These are phyloP conservation scores for Brachionus angularis DNA, from an alignment of 1,140 invertebrate genomes.

Conservation along the genomic window DNA sequence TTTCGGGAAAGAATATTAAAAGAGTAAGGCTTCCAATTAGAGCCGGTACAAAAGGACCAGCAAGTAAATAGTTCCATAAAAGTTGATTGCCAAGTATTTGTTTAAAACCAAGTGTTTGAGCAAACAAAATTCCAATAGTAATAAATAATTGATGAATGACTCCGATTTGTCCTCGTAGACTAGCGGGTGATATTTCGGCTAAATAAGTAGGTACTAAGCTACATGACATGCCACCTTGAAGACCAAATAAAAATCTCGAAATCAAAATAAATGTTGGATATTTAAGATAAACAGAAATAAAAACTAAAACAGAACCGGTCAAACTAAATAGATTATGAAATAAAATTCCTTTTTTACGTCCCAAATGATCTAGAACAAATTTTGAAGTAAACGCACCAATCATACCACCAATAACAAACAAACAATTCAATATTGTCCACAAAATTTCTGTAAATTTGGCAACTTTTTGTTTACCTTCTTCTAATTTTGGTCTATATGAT, in stretches of 20 bases:
- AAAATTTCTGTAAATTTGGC: neutral
- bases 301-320: neutral
- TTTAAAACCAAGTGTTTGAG: conserved; percentile 64
- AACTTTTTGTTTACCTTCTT: neutral
- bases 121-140: conserved; percentile 75
- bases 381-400: conserved; percentile 17
- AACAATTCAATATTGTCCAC: conserved; percentile 13
- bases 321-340: conserved; percentile 21
- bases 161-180: conserved; percentile 73
- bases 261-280: conserved; percentile 1
- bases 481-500: neutral
- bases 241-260: conserved; percentile 23
- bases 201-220: conserved; percentile 80
- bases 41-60: conserved; percentile 69
- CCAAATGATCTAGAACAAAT: conserved; percentile 11
- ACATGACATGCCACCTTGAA: conserved; percentile 51
- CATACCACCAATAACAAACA: conserved; percentile 42
- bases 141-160: conserved; percentile 81
- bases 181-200: conserved; percentile 75
- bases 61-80: conserved; percentile 62
- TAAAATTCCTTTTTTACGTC: conserved; percentile 2
- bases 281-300: neutral
- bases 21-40: conserved; percentile 67
- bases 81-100: conserved; percentile 47
- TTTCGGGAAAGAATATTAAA: conserved; percentile 80